Conservation (phyloP, 2,113 vertebrate species). For the Epinephelus moara region DNA sequence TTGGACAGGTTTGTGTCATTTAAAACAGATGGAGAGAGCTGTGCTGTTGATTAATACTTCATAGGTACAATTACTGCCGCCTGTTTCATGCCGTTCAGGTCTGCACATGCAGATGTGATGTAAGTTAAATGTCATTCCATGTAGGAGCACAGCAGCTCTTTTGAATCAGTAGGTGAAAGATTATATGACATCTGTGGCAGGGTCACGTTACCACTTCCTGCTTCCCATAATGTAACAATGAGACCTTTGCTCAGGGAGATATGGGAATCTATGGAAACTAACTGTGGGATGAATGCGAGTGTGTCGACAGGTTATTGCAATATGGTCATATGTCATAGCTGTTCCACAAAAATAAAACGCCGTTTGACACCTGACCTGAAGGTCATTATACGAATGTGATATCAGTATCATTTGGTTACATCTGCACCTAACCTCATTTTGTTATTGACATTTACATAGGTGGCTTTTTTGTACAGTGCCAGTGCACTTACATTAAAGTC, state of each 20-base stretch:
- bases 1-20: slow-evolving; percentile 12
- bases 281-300: background rate
- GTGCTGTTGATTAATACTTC: slow-evolving; percentile 50
- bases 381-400: slow-evolving; percentile 10
- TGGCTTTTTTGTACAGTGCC: background rate
- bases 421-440: background rate
- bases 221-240: slow-evolving; percentile 36
- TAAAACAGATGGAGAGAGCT: background rate
- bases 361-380: slow-evolving; percentile 30
- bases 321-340: slow-evolving; percentile 29
- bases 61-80: slow-evolving; percentile 14
- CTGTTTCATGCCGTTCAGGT: slow-evolving; percentile 26
- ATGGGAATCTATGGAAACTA: slow-evolving; percentile 59
- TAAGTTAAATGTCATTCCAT: slow-evolving; percentile 20
- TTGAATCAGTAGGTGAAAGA: slow-evolving; percentile 31
- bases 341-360: background rate
- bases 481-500: background rate
- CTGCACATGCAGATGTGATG: slow-evolving; percentile 36
- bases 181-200: slow-evolving; percentile 35
- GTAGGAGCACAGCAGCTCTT: slow-evolving; percentile 1
- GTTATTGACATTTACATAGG: background rate
- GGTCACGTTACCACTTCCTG: slow-evolving; percentile 58
- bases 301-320: slow-evolving; percentile 15
- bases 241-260: slow-evolving; percentile 80
- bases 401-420: background rate